Conservation (phyloP, 2,888 invertebrate species). For the Drepanosiphum platanoidis region DNA sequence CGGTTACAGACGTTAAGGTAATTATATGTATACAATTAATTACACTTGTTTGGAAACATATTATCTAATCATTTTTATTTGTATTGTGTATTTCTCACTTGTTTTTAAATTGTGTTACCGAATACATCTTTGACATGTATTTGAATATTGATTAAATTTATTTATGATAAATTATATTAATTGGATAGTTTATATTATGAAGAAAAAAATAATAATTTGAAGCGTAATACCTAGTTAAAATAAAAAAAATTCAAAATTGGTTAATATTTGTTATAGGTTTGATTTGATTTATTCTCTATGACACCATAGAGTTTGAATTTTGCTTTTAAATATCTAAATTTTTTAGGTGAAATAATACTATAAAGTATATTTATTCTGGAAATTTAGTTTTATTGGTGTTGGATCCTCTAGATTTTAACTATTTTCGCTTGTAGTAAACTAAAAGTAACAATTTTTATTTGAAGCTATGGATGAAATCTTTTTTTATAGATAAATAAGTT, state of each 20-base stretch:
- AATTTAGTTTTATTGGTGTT: slow-evolving; percentile 23
- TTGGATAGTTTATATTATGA: background rate
- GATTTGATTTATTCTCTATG: background rate
- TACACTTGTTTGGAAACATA: background rate
- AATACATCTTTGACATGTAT: background rate
- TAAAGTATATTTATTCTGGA: background rate
- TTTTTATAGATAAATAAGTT: background rate
- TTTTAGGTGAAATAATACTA: background rate
- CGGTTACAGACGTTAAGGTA: slow-evolving; percentile 63
- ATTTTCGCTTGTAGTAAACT: slow-evolving; percentile 1
- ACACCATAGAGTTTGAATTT: background rate
- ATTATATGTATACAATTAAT: background rate
- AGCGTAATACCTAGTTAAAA: background rate
- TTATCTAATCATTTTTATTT: slow-evolving; percentile 2
- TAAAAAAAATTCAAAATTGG: background rate
- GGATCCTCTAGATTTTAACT: background rate
- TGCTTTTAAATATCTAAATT: slow-evolving; percentile 9
- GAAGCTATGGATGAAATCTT: background rate
- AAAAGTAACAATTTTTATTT: background rate
- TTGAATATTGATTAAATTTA: background rate
- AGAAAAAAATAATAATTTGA: background rate
- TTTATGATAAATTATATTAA: background rate
- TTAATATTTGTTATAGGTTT: background rate
- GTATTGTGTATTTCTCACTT: background rate
- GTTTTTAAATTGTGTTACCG: background rate